phyloP scores from a whole-genome alignment of 2,797 vertebrate genomes.

The Sphaeramia orbicularis region DNA sequence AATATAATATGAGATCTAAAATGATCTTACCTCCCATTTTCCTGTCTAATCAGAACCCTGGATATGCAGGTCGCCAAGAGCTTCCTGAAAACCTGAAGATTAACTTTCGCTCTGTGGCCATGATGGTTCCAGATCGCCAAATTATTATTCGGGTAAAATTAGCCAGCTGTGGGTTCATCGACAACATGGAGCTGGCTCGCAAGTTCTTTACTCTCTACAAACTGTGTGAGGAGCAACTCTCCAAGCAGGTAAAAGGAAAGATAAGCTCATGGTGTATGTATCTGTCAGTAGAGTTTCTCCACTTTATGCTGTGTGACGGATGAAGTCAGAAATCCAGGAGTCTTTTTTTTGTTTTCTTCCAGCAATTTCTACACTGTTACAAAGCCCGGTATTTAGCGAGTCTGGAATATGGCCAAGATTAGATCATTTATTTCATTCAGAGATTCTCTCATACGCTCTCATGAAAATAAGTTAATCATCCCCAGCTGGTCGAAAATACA shows the following conservation, averaged over 20 bases:
- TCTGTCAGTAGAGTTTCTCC: too few relatives aligned
- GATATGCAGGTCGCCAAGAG: slow-evolving; percentile 95
- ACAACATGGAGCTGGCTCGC: slow-evolving; percentile 92
- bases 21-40: neutral
- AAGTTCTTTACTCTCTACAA: slow-evolving; percentile 98
- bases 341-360: too few relatives aligned
- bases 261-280: neutral
- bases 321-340: too few relatives aligned
- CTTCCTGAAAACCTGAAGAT: slow-evolving; percentile 98
- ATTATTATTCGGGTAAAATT: slow-evolving; percentile 98
- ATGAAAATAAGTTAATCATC: too few relatives aligned
- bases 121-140: slow-evolving; percentile 99
- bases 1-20: slow-evolving; percentile 4
- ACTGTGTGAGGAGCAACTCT: slow-evolving; percentile 97
- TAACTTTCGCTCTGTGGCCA: slow-evolving; percentile 96
- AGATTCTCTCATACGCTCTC: too few relatives aligned
- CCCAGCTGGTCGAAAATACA: too few relatives aligned
- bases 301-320: too few relatives aligned
- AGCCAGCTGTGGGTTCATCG: slow-evolving; percentile 96
- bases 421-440: too few relatives aligned
- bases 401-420: too few relatives aligned
- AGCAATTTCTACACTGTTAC: too few relatives aligned
- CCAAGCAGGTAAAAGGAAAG: slow-evolving; percentile 91
- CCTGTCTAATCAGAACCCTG: slow-evolving; percentile 89
- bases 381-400: too few relatives aligned